Conservation (phyloP, 2,797 vertebrate species). For the Oreochromis grahami region DNA sequence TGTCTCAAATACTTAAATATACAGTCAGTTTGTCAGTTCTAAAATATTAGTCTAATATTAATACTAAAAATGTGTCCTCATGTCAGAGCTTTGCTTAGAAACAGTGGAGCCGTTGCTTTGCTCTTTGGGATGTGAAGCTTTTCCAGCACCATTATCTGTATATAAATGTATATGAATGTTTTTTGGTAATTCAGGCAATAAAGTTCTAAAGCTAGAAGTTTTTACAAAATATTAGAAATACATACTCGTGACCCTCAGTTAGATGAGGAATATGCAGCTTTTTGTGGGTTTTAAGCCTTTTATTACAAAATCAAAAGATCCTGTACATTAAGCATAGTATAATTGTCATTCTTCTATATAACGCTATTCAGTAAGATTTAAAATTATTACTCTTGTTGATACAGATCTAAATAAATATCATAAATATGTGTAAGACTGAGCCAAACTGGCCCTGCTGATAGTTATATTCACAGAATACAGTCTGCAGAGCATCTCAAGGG, state of each 20-base stretch:
- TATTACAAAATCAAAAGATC: constrained; percentile 73
- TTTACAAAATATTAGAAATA: background rate
- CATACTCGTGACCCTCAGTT: background rate
- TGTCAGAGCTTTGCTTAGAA: background rate
- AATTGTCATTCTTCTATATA: constrained; percentile 67
- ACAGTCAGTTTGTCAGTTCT: background rate
- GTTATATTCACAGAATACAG: constrained; percentile 86
- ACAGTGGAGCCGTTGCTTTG: background rate
- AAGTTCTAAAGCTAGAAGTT: background rate
- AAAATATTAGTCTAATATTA: background rate
- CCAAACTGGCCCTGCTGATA: constrained; percentile 72
- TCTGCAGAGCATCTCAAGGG: constrained; percentile 64
- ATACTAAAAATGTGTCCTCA: background rate
- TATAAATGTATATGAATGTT: background rate
- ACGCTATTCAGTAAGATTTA: constrained; percentile 58
- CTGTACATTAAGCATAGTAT: constrained; percentile 72
- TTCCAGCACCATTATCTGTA: background rate
- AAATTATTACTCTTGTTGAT: constrained; percentile 69
- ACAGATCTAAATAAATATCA: constrained; percentile 71
- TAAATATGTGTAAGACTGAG: constrained; percentile 72
- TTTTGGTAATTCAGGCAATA: background rate
- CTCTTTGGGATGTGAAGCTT: background rate
- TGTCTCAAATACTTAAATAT: background rate
- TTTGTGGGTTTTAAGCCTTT: constrained; percentile 56
- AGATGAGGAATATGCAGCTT: background rate